Percentiles rank a stretch among this genome's conserved stretches.
Evolutionary conservation across 2,113 vertebrate genomes (phyloP).

Genomic region (Fregetta grallaria): DNA sequence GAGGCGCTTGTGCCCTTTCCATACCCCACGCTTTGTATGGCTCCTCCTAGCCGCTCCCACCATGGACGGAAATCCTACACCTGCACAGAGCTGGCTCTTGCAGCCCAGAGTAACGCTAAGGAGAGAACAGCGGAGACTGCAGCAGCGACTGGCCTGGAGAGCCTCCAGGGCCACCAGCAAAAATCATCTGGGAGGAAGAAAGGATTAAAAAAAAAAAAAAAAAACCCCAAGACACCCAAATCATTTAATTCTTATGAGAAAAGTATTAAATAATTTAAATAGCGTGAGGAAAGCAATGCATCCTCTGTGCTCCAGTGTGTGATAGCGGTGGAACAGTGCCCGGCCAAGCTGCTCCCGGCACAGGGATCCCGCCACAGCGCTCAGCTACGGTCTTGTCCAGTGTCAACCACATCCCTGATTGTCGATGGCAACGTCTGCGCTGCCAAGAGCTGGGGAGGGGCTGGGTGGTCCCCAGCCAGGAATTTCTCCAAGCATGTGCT

Average conservation of each 20-base stretch:
- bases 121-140: background rate
- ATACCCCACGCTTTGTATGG: background rate
- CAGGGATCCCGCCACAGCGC: background rate
- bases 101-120: background rate
- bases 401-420: background rate
- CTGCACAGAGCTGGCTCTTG: background rate
- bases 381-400: background rate
- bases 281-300: slow-evolving; percentile 7
- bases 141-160: slow-evolving; percentile 29
- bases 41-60: background rate
- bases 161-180: slow-evolving; percentile 28
- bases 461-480: background rate
- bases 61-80: slow-evolving; percentile 7
- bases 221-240: background rate
- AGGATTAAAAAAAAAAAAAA: background rate
- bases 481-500: background rate
- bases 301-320: slow-evolving; percentile 60
- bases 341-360: background rate
- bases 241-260: background rate
- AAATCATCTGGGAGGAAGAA: slow-evolving; percentile 10
- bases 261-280: slow-evolving; percentile 74
- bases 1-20: slow-evolving; percentile 31
- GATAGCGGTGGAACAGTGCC: background rate
- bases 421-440: background rate
- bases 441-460: background rate